A percentile compares a stretch with the other conserved stretches of the same genome.
phyloP scores from a whole-genome alignment of 2,888 invertebrate genomes.

The Subacronicta megacephala region DNA sequence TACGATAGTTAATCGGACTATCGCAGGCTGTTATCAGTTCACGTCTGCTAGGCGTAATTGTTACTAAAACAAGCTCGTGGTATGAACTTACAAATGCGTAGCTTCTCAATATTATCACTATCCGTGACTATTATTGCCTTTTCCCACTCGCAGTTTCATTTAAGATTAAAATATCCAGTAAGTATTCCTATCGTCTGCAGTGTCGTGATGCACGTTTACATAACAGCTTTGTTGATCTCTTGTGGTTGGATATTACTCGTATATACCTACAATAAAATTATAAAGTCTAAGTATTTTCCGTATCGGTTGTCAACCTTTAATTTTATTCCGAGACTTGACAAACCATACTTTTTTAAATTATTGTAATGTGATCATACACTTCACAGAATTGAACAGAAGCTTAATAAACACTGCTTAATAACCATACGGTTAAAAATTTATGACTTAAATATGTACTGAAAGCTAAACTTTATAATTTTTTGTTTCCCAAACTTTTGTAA shows the following conservation, averaged over 20 bases:
- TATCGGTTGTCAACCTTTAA: conserved; percentile 27
- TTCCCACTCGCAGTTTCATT: conserved; percentile 23
- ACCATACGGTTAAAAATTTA: too few species aligned
- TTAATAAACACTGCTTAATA: too few species aligned
- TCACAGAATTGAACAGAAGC: too few species aligned
- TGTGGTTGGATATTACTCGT: conserved; percentile 35
- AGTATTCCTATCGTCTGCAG: conserved; percentile 32
- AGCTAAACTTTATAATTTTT: conserved; percentile 6
- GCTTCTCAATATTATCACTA: conserved; percentile 32
- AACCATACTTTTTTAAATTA: too few species aligned
- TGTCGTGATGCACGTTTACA: conserved; percentile 44
- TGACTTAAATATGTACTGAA: conserved; percentile 25
- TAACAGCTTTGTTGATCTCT: conserved; percentile 48
- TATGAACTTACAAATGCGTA: conserved; percentile 34
- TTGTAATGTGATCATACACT: too few species aligned
- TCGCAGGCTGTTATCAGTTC: conserved; percentile 36
- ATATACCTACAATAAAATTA: conserved; percentile 34
- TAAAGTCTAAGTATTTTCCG: conserved; percentile 44
- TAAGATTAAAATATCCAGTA: conserved; percentile 33
- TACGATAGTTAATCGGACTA: conserved; percentile 32
- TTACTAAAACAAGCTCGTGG: conserved; percentile 15
- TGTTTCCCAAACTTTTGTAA: conserved; percentile 2
- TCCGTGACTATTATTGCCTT: conserved; percentile 23
- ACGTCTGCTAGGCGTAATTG: conserved; percentile 22
- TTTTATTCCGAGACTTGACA: conserved; percentile 20